Evolutionary conservation across 2,888 invertebrate species (phyloP).

Genomic region (Drosophila dives): DNA sequence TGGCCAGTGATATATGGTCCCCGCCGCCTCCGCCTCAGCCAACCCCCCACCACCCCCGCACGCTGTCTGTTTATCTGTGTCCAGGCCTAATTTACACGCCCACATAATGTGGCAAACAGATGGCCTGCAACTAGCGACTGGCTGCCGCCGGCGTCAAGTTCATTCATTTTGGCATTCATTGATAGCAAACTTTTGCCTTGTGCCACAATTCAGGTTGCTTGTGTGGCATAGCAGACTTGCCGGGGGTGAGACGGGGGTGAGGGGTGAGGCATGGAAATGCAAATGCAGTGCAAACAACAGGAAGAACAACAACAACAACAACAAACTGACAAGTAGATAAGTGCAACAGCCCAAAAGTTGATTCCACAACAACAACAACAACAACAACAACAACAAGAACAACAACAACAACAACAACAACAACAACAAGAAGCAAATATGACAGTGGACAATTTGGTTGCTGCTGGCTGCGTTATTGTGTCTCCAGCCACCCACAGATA

Average conservation of each 20-base stretch:
- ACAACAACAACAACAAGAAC: too few species aligned
- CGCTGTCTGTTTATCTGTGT: neutral
- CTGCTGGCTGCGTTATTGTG: constrained; percentile 72
- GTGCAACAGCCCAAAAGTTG: constrained; percentile 50
- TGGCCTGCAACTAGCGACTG: constrained; percentile 21
- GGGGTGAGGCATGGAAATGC: constrained; percentile 24
- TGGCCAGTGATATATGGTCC: constrained; percentile 20
- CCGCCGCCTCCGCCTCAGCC: neutral
- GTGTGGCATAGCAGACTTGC: constrained; percentile 19
- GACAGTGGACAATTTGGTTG: constrained; percentile 38
- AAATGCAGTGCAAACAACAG: constrained; percentile 56
- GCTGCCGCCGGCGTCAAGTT: constrained; percentile 56
- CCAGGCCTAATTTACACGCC: constrained; percentile 65
- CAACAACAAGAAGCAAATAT: constrained; percentile 9
- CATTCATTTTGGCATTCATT: constrained; percentile 74
- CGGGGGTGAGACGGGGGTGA: too few species aligned
- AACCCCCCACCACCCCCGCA: neutral
- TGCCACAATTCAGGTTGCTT: constrained; percentile 28
- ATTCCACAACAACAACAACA: constrained; percentile 33
- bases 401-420: constrained; percentile 3
- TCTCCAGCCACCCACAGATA: constrained; percentile 53
- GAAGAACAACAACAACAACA: constrained; percentile 16
- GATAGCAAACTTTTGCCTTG: constrained; percentile 41
- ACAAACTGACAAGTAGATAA: constrained; percentile 57
- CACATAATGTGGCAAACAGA: constrained; percentile 47